Conservation (phyloP, 1,140 invertebrate species). For the Ceratoteleas bidentatus region DNA sequence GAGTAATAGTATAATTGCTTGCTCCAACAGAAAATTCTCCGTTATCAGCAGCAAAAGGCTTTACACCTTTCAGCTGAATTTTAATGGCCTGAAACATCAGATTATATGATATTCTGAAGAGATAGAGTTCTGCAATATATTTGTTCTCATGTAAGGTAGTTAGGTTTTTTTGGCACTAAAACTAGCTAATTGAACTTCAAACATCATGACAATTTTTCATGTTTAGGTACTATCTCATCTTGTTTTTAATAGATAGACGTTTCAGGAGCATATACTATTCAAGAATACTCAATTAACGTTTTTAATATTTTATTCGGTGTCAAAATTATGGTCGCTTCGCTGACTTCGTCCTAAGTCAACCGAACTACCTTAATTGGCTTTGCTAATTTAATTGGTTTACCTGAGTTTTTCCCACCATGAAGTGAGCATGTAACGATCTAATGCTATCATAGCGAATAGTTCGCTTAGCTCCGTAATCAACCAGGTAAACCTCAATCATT, state of each 20-base stretch:
- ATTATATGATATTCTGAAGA: neutral
- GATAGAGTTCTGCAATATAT: neutral
- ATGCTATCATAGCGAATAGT: constrained; percentile 69
- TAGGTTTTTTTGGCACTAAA: too few species aligned
- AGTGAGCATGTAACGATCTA: constrained; percentile 68
- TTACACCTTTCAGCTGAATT: constrained; percentile 71
- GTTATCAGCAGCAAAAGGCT: constrained; percentile 34
- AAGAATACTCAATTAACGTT: too few species aligned
- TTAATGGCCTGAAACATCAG: constrained; percentile 73
- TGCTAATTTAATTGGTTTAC: constrained; percentile 63
- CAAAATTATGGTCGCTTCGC: too few species aligned
- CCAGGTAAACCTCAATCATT: constrained; percentile 78
- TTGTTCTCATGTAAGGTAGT: too few species aligned
- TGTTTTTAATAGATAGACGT: too few species aligned
- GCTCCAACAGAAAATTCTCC: constrained; percentile 26
- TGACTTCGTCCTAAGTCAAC: too few species aligned
- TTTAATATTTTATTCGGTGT: too few species aligned
- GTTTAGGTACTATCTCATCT: too few species aligned
- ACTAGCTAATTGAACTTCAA: too few species aligned
- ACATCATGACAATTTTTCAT: too few species aligned
- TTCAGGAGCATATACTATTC: too few species aligned
- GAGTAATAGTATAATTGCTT: constrained; percentile 8
- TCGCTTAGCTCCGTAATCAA: constrained; percentile 80
- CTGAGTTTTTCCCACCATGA: constrained; percentile 66
- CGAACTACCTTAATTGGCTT: neutral